Evolutionary conservation across 1,140 invertebrate species (phyloP).

Genomic region (Rhagoletis zephyria): DNA sequence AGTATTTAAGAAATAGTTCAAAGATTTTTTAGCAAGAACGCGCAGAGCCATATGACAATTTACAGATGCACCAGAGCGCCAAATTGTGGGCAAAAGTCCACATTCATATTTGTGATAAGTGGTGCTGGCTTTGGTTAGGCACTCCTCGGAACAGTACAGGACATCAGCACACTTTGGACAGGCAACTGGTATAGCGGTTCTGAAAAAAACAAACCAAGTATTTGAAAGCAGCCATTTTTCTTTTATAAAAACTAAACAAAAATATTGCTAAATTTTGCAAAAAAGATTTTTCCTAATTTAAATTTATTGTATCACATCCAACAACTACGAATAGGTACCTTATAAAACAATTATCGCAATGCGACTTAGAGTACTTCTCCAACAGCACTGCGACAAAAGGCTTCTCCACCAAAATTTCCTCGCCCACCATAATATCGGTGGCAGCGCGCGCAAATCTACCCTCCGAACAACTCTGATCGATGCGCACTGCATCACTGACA

Average conservation of each 20-base stretch:
- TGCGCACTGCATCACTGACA: constrained; percentile 65
- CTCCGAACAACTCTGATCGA: constrained; percentile 70
- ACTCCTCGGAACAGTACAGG: constrained; percentile 85
- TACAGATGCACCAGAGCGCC: constrained; percentile 84
- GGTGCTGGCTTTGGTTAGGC: constrained; percentile 79
- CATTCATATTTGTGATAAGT: constrained; percentile 88
- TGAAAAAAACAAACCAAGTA: constrained; percentile 62
- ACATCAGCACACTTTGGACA: constrained; percentile 85
- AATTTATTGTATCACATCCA: neutral
- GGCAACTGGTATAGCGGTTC: constrained; percentile 79
- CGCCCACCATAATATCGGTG: constrained; percentile 79
- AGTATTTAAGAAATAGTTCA: constrained; percentile 78
- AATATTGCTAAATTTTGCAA: no score
- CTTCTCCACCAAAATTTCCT: constrained; percentile 82
- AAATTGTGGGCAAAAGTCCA: constrained; percentile 80
- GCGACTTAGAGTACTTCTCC: constrained; percentile 79
- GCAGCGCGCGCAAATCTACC: constrained; percentile 80
- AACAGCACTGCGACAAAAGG: constrained; percentile 83
- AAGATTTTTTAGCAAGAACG: constrained; percentile 83
- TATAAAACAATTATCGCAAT: constrained; percentile 85
- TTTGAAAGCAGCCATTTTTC: no score
- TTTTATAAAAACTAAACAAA: no score
- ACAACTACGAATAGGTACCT: constrained; percentile 73
- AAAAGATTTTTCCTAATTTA: no score
- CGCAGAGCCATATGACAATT: constrained; percentile 88